Percentiles rank a stretch among this genome's conserved stretches.
These are phyloP conservation scores for Aporophyla lueneburgensis DNA, from an alignment of 2,888 invertebrate genomes.

Conservation along the genomic window DNA sequence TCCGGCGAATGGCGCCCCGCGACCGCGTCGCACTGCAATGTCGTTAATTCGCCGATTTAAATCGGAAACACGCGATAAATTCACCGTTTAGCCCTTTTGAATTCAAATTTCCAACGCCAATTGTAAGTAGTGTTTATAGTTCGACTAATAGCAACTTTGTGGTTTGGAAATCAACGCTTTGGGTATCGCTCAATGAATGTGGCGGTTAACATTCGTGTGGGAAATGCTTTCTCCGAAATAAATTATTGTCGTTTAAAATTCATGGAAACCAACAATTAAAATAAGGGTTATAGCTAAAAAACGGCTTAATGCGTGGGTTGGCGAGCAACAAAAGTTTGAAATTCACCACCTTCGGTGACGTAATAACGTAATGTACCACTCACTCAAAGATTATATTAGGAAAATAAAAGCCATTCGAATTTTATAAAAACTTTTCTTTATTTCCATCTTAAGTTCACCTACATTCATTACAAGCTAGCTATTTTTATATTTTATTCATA, in stretches of 20 bases:
- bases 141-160: conserved; percentile 47
- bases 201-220: conserved; percentile 9
- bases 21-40: conserved; percentile 76
- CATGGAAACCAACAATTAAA: conserved; percentile 4
- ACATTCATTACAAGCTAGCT: not conserved
- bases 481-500: conserved; percentile 22
- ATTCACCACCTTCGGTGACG: not conserved
- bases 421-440: not conserved
- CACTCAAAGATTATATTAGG: not conserved
- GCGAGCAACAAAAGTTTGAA: not conserved
- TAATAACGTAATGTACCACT: not conserved
- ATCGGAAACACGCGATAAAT: conserved; percentile 89
- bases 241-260: not conserved
- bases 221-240: not conserved
- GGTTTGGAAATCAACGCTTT: conserved; percentile 36
- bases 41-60: conserved; percentile 89
- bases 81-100: conserved; percentile 85
- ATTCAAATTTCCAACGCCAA: conserved; percentile 78
- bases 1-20: conserved; percentile 79
- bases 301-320: not conserved
- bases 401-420: not conserved
- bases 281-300: not conserved
- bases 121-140: conserved; percentile 68
- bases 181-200: conserved; percentile 19
- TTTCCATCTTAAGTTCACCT: not conserved